Percentiles rank a stretch among this genome's conserved stretches.
These are phyloP conservation scores for Dipus sagitta DNA, from an alignment of 2,797 vertebrate genomes.

Conservation along the genomic window DNA sequence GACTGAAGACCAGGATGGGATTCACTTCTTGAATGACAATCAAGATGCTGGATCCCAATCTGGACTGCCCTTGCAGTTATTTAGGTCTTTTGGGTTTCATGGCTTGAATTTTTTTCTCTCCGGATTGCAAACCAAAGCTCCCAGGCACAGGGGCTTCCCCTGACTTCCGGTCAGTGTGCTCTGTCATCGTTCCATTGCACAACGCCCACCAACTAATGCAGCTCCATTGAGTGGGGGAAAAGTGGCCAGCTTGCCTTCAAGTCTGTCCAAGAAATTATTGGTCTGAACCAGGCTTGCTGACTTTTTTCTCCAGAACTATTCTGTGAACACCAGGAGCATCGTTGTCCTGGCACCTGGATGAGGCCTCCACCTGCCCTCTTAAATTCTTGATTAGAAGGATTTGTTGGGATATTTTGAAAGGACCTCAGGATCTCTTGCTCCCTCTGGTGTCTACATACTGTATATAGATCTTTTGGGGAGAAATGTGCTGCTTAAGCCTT, in stretches of 20 bases:
- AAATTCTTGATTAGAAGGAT: background rate
- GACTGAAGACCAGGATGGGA: background rate
- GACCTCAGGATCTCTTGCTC: background rate
- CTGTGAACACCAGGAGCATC: background rate
- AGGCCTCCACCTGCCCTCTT: background rate
- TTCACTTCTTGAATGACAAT: background rate
- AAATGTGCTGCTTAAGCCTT: background rate
- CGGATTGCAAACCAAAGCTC: background rate
- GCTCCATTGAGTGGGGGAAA: background rate
- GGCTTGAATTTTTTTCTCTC: background rate
- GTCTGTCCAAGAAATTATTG: background rate
- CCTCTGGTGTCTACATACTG: background rate
- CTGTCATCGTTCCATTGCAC: rapidly evolving
- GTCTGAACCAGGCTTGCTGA: background rate
- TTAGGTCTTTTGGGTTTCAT: background rate
- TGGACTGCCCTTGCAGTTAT: background rate
- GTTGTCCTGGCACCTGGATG: background rate
- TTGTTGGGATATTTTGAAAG: background rate
- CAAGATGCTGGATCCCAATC: background rate
- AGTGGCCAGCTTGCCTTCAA: background rate
- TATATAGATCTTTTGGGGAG: background rate
- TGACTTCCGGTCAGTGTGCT: background rate
- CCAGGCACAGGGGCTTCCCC: background rate
- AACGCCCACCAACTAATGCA: background rate
- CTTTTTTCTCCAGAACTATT: rapidly evolving